Conservation (phyloP, 2,113 vertebrate species). For the Cyprinodon variegatus region DNA sequence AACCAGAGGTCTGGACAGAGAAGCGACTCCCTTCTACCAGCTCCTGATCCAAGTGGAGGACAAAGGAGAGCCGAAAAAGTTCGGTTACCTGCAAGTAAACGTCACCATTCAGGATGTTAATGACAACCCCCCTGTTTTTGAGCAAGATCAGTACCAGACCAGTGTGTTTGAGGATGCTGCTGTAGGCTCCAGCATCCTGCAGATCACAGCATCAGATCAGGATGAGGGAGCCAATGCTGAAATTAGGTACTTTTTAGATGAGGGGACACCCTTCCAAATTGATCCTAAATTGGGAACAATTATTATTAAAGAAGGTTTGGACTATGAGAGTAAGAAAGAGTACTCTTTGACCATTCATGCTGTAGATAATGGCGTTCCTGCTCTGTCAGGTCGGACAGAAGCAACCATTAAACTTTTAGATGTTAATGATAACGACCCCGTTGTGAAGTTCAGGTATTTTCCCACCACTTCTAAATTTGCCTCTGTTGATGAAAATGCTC, state of each 20-base stretch:
- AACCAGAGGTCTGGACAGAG: constrained; percentile 91
- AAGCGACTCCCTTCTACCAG: constrained; percentile 88
- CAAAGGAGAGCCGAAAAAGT: constrained; percentile 90
- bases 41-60: constrained; percentile 94
- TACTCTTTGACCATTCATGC: constrained; percentile 94
- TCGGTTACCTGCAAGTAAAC: constrained; percentile 95
- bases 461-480: constrained; percentile 94
- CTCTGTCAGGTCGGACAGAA: constrained; percentile 89
- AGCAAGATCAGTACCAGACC: constrained; percentile 87
- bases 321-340: constrained; percentile 88
- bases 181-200: constrained; percentile 90
- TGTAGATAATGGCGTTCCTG: constrained; percentile 86
- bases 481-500: constrained; percentile 94
- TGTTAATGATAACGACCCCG: constrained; percentile 95
- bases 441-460: constrained; percentile 93
- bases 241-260: constrained; percentile 89
- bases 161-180: constrained; percentile 90
- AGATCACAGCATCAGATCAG: constrained; percentile 88
- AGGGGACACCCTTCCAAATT: constrained; percentile 89
- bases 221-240: constrained; percentile 95
- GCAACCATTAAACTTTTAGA: constrained; percentile 91
- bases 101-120: constrained; percentile 97
- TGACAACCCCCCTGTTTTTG: constrained; percentile 93
- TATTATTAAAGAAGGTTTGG: constrained; percentile 87
- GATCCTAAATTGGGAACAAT: constrained; percentile 91